Evolutionary conservation across 2,113 vertebrate species (phyloP).

Genomic region (Tretioscincus oriximinensis): DNA sequence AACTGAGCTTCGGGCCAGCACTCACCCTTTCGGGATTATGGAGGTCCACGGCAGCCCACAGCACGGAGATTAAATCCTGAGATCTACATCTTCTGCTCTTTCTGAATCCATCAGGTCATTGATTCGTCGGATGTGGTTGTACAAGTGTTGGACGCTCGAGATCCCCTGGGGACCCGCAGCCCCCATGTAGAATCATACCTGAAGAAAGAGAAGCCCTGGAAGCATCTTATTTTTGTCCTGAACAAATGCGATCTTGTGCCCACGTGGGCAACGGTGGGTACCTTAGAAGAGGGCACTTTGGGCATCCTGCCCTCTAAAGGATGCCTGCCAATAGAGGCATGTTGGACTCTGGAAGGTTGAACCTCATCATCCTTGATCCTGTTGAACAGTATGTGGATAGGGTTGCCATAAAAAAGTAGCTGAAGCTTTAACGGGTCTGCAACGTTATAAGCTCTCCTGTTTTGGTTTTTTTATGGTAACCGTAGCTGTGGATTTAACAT

Average conservation of each 20-base stretch:
- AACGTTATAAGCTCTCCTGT: too few species aligned
- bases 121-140: conserved; percentile 98
- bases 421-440: too few species aligned
- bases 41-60: not conserved
- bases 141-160: conserved; percentile 94
- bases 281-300: not conserved
- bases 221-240: conserved; percentile 95
- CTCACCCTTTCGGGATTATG: too few species aligned
- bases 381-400: too few species aligned
- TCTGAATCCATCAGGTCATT: conserved; percentile 79
- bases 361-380: too few species aligned
- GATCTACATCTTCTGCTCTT: not conserved
- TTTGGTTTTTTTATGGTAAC: too few species aligned
- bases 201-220: conserved; percentile 97
- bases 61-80: not conserved
- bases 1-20: too few species aligned
- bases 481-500: too few species aligned
- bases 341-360: too few species aligned
- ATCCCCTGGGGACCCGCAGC: conserved; percentile 94
- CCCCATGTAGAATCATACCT: conserved; percentile 90
- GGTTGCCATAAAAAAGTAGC: too few species aligned
- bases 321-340: conserved; percentile 38
- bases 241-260: conserved; percentile 98
- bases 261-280: conserved; percentile 93
- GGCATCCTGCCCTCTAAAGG: conserved; percentile 13